Percentiles rank a stretch among this genome's conserved stretches.
Conservation (phyloP, 2,888 invertebrate genomes). For the Cryptosula pallasiana region DNA sequence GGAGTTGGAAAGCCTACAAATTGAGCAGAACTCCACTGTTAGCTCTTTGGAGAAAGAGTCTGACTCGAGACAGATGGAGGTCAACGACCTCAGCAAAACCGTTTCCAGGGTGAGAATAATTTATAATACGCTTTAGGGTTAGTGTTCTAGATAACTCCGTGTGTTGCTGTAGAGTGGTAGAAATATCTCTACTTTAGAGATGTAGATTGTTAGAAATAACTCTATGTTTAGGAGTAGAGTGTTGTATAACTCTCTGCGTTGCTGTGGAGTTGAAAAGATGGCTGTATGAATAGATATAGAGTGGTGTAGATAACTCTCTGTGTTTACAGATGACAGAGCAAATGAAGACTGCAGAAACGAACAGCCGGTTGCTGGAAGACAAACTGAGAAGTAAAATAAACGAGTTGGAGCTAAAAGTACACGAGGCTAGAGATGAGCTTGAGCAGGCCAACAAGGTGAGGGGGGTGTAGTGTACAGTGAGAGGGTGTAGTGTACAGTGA, state of each 20-base stretch:
- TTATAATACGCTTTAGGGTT: background rate
- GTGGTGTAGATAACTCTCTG: background rate
- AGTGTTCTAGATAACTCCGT: too few species aligned
- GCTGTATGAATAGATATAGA: too few species aligned
- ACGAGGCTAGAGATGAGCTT: constrained; percentile 34
- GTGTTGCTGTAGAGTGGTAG: too few species aligned
- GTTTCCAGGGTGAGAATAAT: background rate
- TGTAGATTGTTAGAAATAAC: too few species aligned
- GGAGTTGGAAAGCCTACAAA: background rate
- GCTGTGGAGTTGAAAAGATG: too few species aligned
- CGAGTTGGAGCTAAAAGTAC: constrained; percentile 35
- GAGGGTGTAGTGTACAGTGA: too few species aligned
- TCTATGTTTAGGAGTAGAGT: too few species aligned
- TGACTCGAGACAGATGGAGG: background rate
- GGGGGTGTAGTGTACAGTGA: too few species aligned
- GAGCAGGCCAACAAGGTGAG: constrained; percentile 39
- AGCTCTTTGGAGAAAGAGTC: background rate
- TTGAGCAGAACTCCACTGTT: background rate
- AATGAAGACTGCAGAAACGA: background rate
- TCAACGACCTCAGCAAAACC: background rate
- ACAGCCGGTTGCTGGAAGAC: constrained; percentile 29
- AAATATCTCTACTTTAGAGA: too few species aligned
- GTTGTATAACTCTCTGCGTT: too few species aligned
- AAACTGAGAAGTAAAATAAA: constrained; percentile 33
- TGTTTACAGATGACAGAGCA: background rate